A percentile compares a stretch with the other conserved stretches of the same genome.
phyloP scores from a whole-genome alignment of 2,113 vertebrate genomes.

The Sprattus sprattus region DNA sequence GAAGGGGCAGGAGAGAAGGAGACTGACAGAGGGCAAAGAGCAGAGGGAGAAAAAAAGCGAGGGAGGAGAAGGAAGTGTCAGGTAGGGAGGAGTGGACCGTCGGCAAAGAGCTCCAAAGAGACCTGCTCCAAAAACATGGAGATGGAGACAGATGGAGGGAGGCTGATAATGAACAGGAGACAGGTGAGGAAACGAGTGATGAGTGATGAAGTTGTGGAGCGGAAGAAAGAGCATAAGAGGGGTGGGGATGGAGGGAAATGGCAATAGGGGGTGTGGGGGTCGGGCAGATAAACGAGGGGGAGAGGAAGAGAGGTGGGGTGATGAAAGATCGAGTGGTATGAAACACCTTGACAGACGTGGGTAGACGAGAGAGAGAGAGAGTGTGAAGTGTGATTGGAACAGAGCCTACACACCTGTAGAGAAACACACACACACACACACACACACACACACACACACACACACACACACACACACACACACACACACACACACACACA shows the following conservation, averaged over 20 bases:
- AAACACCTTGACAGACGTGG: not conserved
- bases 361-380: slow-evolving; percentile 31
- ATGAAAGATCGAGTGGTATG: not conserved
- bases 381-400: slow-evolving; percentile 1
- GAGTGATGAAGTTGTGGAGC: slow-evolving; percentile 2
- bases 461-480: slow-evolving; percentile 13
- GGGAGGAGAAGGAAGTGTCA: not conserved
- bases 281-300: not conserved
- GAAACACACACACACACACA: not conserved
- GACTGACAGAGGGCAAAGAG: slow-evolving; percentile 5
- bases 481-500: slow-evolving; percentile 16
- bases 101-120: not conserved
- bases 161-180: not conserved
- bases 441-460: slow-evolving; percentile 7
- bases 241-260: not conserved
- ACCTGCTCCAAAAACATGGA: not conserved
- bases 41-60: not conserved
- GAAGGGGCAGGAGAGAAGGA: not conserved
- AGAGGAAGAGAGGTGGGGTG: not conserved
- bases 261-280: not conserved
- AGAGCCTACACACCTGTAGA: slow-evolving; percentile 35
- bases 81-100: not conserved
- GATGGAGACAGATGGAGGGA: slow-evolving; percentile 31
- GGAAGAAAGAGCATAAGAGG: not conserved
- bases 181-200: not conserved